Evolutionary conservation across 2,113 vertebrate species (phyloP), one percentile per base, ranked within the genome.

Genomic region (Hippocampus zosterae): DNA sequence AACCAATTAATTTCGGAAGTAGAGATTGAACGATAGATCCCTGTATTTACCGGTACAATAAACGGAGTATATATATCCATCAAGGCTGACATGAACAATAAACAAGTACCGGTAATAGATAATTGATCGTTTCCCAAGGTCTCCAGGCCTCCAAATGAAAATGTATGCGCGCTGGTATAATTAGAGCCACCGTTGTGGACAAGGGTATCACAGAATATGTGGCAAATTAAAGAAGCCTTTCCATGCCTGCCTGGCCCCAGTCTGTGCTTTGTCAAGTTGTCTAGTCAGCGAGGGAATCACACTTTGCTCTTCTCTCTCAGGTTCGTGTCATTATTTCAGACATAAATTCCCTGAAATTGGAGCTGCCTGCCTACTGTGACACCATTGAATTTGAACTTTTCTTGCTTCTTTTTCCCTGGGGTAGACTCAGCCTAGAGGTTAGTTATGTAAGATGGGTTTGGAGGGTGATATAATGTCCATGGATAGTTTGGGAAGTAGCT

Each of bases 211-310:
- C 52, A 42, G 67, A 61, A 70, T 63, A 42, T 12, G 60, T 65
- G 60, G 61, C 72, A 72, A 75, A 83, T 81, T 42, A 71, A 74
- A 68, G 46, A 21, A 71, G 48, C 8, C 15, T 40, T 65, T 75
- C 50, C n/a, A 29, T 48, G 61, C 53, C 42, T 52, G 29, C 64
- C 66, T 61, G 18, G 21, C 29, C 42, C 5, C 62, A 1, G 50
- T 44, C 60, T 59, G 10, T 72, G 16, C 44, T 15, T 81, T 40
- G 44, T 67, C 65, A 25, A 55, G 41, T 9, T 55, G 55, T 37
- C 33, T 37, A 37, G 5, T 50, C 59, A 61, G 68, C 25, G 16
- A 53, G 59, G 64, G 33, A 52, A 10, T 48, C 13, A 3, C 12
- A 0, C 56, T 71, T 72, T 69, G 68, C 53, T 25, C 61, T 67